These are phyloP conservation scores for Neolamprologus toae DNA, from an alignment of 2,113 vertebrate genomes.

Conservation along the genomic window DNA sequence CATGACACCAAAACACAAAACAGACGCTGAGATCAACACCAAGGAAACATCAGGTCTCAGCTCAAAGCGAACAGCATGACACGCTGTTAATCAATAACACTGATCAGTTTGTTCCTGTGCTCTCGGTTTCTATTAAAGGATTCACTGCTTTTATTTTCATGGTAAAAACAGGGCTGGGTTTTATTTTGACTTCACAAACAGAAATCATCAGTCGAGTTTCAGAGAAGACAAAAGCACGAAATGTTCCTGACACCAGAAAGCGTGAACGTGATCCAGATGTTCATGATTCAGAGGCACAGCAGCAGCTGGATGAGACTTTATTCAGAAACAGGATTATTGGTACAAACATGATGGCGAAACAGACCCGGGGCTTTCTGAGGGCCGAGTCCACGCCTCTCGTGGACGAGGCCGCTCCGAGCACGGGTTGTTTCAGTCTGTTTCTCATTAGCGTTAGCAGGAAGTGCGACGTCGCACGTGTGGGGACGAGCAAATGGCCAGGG, in stretches of 20 bases:
- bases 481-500: background rate
- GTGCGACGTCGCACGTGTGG: background rate
- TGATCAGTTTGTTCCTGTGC: background rate
- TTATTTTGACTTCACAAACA: background rate
- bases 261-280: background rate
- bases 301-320: slow-evolving; percentile 28
- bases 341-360: slow-evolving; percentile 1
- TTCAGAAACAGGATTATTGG: slow-evolving; percentile 21
- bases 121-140: background rate
- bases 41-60: background rate
- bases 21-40: background rate
- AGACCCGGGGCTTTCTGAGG: background rate
- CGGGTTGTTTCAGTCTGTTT: background rate
- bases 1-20: background rate
- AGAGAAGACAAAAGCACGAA: background rate
- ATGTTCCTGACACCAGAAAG: background rate
- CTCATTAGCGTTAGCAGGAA: background rate
- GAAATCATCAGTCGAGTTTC: background rate
- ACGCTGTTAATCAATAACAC: background rate
- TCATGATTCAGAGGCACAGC: background rate
- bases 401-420: background rate
- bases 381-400: background rate
- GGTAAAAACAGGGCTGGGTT: background rate
- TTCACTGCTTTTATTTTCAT: background rate
- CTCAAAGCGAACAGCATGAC: background rate